Evolutionary conservation across 1,140 invertebrate genomes (phyloP).

Genomic region (Penaeus chinensis): DNA sequence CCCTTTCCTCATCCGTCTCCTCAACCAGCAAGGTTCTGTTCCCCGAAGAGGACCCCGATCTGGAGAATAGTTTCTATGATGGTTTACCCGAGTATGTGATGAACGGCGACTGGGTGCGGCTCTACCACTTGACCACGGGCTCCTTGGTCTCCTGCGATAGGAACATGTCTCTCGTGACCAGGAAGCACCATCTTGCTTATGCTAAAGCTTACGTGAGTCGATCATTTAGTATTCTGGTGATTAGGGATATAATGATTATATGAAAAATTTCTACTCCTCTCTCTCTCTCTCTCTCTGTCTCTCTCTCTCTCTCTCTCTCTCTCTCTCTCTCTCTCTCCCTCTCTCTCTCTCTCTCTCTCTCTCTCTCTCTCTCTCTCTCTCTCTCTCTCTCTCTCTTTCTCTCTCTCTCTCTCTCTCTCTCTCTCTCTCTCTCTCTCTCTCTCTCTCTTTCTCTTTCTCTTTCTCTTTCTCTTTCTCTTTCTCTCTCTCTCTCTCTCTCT

Average conservation of each 20-base stretch:
- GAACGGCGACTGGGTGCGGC: constrained; percentile 48
- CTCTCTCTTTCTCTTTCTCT: background rate
- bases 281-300: too few relatives aligned
- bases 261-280: background rate
- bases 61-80: constrained; percentile 28
- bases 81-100: constrained; percentile 33
- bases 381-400: too few relatives aligned
- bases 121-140: constrained; percentile 19
- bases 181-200: constrained; percentile 42
- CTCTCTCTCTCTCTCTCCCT: too few relatives aligned
- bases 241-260: background rate
- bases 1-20: background rate
- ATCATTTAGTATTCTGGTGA: background rate
- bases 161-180: constrained; percentile 43
- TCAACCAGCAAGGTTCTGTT: constrained; percentile 49
- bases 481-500: too few relatives aligned
- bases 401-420: background rate
- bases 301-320: background rate
- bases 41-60: constrained; percentile 56
- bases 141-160: constrained; percentile 36
- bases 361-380: too few relatives aligned
- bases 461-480: too few relatives aligned
- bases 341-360: too few relatives aligned
- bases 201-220: constrained; percentile 36
- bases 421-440: background rate